A percentile compares a stretch with the other conserved stretches of the same genome.
These are phyloP conservation scores for Cichlasoma orientale DNA, from an alignment of 2,797 vertebrate species.

Conservation along the genomic window DNA sequence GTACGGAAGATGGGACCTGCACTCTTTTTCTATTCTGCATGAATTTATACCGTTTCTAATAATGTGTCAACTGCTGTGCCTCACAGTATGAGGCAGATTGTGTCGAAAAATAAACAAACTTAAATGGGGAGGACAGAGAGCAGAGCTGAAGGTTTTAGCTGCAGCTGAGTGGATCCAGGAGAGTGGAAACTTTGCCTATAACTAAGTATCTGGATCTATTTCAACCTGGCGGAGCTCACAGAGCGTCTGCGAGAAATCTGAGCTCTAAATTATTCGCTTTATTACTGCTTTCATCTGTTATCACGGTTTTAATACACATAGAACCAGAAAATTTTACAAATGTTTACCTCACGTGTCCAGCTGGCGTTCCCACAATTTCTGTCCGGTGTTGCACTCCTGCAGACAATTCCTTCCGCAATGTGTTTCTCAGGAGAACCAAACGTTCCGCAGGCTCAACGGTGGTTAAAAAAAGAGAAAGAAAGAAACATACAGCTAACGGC, in stretches of 20 bases:
- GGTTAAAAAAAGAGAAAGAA: not conserved
- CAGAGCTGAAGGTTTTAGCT: not conserved
- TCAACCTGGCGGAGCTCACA: not conserved
- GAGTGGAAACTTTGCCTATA: no score
- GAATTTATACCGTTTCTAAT: not conserved
- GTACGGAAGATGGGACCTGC: not conserved
- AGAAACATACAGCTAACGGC: not conserved
- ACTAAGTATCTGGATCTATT: no score
- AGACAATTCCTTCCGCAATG: constrained; percentile 18
- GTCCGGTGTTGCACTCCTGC: constrained; percentile 20
- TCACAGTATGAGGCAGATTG: not conserved
- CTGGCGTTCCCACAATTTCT: constrained; percentile 32
- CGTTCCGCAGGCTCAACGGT: constrained; percentile 39
- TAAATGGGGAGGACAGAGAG: not conserved
- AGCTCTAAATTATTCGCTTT: not conserved
- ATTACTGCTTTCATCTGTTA: not conserved
- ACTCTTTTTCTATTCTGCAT: not conserved
- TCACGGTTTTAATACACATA: not conserved
- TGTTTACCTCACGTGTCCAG: constrained; percentile 71
- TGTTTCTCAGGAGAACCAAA: constrained; percentile 10
- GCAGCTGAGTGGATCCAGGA: not conserved
- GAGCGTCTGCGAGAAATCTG: not conserved
- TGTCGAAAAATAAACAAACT: not conserved
- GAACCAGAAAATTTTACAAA: not conserved
- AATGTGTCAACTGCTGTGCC: not conserved